phyloP scores from a whole-genome alignment of 64 coral and sea anemone species.

The Porites lutea region DNA sequence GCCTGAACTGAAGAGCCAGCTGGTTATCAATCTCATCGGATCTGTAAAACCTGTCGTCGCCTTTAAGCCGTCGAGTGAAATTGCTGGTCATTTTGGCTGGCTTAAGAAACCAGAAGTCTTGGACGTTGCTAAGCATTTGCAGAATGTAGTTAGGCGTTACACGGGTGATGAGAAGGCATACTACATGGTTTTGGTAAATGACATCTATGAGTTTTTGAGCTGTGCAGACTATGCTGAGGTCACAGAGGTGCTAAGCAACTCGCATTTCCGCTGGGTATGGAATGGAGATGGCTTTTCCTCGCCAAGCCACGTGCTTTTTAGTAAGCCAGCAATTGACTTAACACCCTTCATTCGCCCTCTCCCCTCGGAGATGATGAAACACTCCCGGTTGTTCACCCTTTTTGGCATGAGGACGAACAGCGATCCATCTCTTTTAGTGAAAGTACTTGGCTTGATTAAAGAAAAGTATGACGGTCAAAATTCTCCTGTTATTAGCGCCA shows the following conservation, averaged over 20 bases:
- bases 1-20: conserved; percentile 49
- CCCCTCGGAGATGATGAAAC: conserved; percentile 54
- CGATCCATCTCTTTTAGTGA: conserved; percentile 63
- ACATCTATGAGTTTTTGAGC: conserved; percentile 35
- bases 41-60: conserved; percentile 52
- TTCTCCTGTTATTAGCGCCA: too few species aligned
- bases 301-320: conserved; percentile 50
- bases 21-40: conserved; percentile 61
- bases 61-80: background rate
- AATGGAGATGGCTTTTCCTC: conserved; percentile 91
- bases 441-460: conserved; percentile 76
- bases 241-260: background rate
- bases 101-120: conserved; percentile 12
- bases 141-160: conserved; percentile 63
- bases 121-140: conserved; percentile 57
- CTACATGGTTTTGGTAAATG: conserved; percentile 53
- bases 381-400: conserved; percentile 34
- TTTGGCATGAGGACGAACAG: conserved; percentile 60
- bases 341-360: conserved; percentile 69
- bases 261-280: conserved; percentile 76
- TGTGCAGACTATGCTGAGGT: background rate
- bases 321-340: conserved; percentile 58
- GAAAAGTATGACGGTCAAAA: conserved; percentile 38
- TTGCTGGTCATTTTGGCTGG: conserved; percentile 75
- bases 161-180: conserved; percentile 59